Percentiles rank a stretch among this genome's conserved stretches.
These are phyloP conservation scores for Thunnus maccoyii DNA, from an alignment of 2,113 vertebrate species.

Conservation along the genomic window DNA sequence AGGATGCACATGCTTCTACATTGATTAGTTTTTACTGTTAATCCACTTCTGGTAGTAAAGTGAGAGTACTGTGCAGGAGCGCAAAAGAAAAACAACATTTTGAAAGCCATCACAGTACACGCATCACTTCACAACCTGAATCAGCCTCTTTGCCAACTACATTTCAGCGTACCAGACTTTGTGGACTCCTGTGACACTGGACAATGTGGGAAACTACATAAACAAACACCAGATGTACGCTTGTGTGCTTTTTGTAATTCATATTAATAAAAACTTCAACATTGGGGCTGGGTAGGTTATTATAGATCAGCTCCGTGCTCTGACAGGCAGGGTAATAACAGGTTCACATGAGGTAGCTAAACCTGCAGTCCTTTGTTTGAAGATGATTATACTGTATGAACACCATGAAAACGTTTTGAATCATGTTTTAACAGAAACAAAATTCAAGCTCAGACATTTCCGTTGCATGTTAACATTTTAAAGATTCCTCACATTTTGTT, in stretches of 20 bases:
- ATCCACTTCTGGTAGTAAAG: conserved; percentile 9
- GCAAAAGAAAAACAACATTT: conserved; percentile 7
- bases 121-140: neutral
- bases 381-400: conserved; percentile 1
- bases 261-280: conserved; percentile 32
- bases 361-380: conserved; percentile 6
- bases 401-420: conserved; percentile 13
- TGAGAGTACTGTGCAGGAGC: conserved; percentile 5
- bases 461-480: conserved; percentile 66
- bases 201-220: neutral
- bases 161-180: conserved; percentile 8
- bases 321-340: conserved; percentile 3
- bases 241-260: conserved; percentile 43
- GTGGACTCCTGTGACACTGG: conserved; percentile 15
- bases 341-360: neutral
- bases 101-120: neutral
- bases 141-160: neutral
- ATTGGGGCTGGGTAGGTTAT: neutral
- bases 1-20: conserved; percentile 17
- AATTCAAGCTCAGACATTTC: conserved; percentile 32
- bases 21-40: conserved; percentile 13
- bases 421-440: conserved; percentile 16
- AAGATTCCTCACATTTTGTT: conserved; percentile 40
- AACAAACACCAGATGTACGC: neutral
- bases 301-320: neutral